Conservation (phyloP, 2,113 vertebrate species). For the Gallinago jamesoni region DNA sequence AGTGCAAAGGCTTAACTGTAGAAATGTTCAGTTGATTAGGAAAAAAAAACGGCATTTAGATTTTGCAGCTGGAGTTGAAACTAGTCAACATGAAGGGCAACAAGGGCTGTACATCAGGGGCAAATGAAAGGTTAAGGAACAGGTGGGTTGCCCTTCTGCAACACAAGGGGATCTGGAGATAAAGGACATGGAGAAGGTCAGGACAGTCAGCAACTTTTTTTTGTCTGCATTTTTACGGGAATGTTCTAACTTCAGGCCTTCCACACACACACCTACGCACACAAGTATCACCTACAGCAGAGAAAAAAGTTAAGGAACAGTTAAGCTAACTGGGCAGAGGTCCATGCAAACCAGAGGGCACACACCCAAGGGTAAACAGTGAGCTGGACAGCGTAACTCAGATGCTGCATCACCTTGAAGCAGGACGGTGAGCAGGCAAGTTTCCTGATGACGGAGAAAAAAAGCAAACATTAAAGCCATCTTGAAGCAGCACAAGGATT, state of each 20-base stretch:
- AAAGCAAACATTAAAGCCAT: neutral
- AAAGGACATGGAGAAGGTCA: neutral
- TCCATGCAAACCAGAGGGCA: neutral
- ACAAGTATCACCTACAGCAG: neutral
- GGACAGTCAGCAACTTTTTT: accelerated
- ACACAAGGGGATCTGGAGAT: neutral
- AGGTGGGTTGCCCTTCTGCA: neutral
- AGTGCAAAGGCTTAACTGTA: neutral
- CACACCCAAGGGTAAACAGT: neutral
- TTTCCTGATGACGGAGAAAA: neutral
- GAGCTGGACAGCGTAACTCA: neutral
- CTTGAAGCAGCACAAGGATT: neutral
- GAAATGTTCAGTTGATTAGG: neutral
- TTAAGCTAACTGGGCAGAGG: neutral
- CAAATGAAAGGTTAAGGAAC: neutral
- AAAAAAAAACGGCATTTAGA: neutral
- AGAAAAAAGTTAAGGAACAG: neutral
- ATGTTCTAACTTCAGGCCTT: neutral
- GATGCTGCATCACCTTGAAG: neutral
- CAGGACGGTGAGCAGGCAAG: neutral
- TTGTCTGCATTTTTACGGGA: neutral
- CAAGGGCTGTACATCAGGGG: neutral
- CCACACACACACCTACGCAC: neutral
- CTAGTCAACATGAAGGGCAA: neutral
- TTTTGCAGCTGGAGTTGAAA: neutral